These are phyloP conservation scores for Phylloscopus trochilus DNA, from an alignment of 2,113 vertebrate species.

Conservation along the genomic window DNA sequence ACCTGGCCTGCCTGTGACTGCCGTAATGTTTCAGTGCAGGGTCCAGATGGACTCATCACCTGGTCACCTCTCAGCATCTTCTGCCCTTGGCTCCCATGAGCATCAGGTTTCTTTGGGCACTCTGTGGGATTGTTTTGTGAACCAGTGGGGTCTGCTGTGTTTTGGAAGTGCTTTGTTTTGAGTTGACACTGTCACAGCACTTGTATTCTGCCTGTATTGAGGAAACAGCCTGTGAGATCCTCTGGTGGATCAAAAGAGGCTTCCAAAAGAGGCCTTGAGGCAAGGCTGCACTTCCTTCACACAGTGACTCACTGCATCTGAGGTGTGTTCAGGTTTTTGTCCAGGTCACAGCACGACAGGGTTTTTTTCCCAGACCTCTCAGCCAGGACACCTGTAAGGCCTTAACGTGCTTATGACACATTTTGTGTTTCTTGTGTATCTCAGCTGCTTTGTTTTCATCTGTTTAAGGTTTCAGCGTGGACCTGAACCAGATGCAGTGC, in stretches of 20 bases:
- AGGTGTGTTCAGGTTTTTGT: background rate
- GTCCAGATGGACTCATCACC: background rate
- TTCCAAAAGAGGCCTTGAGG: background rate
- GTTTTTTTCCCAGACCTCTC: background rate
- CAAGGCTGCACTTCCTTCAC: background rate
- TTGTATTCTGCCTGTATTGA: background rate
- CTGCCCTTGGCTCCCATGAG: background rate
- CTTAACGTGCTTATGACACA: rapidly evolving
- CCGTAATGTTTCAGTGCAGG: background rate
- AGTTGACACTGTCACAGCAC: background rate
- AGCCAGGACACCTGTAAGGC: background rate
- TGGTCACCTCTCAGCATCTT: background rate
- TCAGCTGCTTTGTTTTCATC: background rate
- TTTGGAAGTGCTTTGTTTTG: background rate
- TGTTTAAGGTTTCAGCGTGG: slow-evolving; percentile 74
- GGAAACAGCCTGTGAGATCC: background rate
- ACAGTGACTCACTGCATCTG: background rate
- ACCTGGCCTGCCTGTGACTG: background rate
- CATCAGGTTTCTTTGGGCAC: background rate
- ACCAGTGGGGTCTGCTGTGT: background rate
- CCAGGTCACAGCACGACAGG: rapidly evolving
- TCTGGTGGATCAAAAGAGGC: background rate
- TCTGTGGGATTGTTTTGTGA: background rate
- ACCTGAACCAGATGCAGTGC: slow-evolving; percentile 68
- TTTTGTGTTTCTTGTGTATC: rapidly evolving